These are phyloP conservation scores for Neodiprion virginianus DNA, from an alignment of 1,140 invertebrate genomes.

Conservation along the genomic window DNA sequence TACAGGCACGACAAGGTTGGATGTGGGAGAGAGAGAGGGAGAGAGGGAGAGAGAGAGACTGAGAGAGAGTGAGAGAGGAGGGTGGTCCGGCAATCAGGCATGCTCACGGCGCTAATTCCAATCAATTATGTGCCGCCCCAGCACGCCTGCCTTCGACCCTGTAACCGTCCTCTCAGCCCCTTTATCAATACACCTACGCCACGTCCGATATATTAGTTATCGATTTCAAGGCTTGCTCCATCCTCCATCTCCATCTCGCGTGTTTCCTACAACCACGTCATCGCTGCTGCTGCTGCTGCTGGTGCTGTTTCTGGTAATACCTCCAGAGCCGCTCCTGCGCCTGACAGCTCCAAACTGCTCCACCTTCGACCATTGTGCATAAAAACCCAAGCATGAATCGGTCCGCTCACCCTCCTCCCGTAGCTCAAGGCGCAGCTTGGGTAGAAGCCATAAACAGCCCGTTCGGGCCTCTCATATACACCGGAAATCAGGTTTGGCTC, in stretches of 20 bases:
- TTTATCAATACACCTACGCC: conserved; percentile 29
- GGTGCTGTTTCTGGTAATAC: no score
- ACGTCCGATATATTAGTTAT: conserved; percentile 36
- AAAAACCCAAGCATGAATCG: no score
- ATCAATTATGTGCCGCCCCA: conserved; percentile 48
- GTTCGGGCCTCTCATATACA: no score
- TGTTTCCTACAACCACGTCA: background rate
- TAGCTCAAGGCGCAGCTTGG: no score
- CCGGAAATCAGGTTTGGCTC: no score
- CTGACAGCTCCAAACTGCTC: conserved; percentile 7
- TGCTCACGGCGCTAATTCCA: conserved; percentile 41
- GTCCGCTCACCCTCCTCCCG: no score
- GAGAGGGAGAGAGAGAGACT: conserved; percentile 3
- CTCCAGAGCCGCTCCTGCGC: background rate
- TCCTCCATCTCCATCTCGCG: background rate
- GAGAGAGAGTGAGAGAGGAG: conserved; percentile 19
- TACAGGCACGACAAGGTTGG: background rate
- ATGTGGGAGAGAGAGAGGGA: conserved; percentile 6
- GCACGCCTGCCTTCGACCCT: conserved; percentile 18
- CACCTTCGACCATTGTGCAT: background rate
- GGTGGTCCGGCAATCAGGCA: conserved; percentile 42
- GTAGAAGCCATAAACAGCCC: no score
- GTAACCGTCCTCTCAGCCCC: conserved; percentile 15
- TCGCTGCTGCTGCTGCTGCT: no score
- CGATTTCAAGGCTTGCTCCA: conserved; percentile 27